Evolutionary conservation across 1,140 invertebrate species (phyloP).

Genomic region (Caenorhabditis tropicalis): DNA sequence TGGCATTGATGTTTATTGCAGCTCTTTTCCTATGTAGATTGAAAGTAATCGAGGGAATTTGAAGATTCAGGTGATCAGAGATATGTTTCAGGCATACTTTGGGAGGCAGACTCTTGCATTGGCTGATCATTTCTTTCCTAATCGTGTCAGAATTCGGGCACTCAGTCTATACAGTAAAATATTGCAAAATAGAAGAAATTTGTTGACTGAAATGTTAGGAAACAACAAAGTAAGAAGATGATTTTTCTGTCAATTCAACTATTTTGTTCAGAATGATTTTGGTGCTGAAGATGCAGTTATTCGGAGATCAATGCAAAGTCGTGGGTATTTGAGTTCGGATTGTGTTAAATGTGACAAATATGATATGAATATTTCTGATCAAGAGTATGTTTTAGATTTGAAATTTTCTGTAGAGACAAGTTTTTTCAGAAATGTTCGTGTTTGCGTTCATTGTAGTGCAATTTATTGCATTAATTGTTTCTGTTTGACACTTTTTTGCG

Average conservation of each 20-base stretch:
- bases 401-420: neutral
- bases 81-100: conserved; percentile 29
- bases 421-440: conserved; percentile 30
- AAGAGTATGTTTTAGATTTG: neutral
- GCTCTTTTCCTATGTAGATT: conserved; percentile 40
- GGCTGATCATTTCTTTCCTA: conserved; percentile 49
- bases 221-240: neutral
- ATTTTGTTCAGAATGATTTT: neutral
- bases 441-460: conserved; percentile 44
- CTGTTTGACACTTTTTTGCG: conserved; percentile 4
- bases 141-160: conserved; percentile 36
- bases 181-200: conserved; percentile 17
- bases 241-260: neutral
- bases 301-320: conserved; percentile 29
- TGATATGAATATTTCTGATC: conserved; percentile 39
- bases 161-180: conserved; percentile 40
- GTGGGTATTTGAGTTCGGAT: conserved; percentile 22
- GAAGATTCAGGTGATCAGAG: too few relatives aligned
- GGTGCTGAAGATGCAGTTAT: conserved; percentile 27
- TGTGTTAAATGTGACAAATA: conserved; percentile 34
- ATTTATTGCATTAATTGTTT: conserved; percentile 51
- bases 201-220: conserved; percentile 5
- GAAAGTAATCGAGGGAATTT: neutral
- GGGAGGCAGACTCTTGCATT: conserved; percentile 30
- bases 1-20: conserved; percentile 29